phyloP scores from a whole-genome alignment of 2,113 vertebrate species.

The Sprattus sprattus region DNA sequence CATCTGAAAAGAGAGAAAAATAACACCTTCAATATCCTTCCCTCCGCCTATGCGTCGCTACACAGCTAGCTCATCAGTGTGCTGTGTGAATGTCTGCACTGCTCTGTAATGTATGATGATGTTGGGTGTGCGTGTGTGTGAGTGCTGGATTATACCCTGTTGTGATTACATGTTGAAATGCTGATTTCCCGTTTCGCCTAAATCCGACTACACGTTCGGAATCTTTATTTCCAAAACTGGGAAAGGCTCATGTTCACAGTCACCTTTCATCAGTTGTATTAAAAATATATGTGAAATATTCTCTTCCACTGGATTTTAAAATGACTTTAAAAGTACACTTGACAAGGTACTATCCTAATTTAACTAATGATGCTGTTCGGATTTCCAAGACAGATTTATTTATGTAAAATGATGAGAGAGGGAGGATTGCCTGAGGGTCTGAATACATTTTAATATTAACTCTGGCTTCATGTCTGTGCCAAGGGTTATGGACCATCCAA shows the following conservation, averaged over 20 bases:
- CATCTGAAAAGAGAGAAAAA: conserved; percentile 45
- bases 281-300: background rate
- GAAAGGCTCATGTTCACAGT: background rate
- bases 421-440: background rate
- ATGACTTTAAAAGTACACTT: background rate
- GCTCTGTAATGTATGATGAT: background rate
- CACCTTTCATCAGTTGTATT: background rate
- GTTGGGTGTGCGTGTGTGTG: background rate
- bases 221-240: background rate
- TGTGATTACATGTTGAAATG: background rate
- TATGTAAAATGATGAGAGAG: background rate
- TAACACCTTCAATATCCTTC: conserved; percentile 27
- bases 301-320: background rate
- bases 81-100: background rate
- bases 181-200: background rate
- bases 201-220: background rate
- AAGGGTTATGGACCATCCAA: background rate
- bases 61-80: background rate
- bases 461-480: background rate
- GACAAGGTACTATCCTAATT: background rate
- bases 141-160: background rate
- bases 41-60: background rate
- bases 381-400: background rate
- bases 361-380: background rate
- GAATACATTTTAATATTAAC: background rate